Percentiles rank a stretch among this genome's conserved stretches.
Evolutionary conservation across 2,888 invertebrate species (phyloP).

Genomic region (Eupithecia insigniata): DNA sequence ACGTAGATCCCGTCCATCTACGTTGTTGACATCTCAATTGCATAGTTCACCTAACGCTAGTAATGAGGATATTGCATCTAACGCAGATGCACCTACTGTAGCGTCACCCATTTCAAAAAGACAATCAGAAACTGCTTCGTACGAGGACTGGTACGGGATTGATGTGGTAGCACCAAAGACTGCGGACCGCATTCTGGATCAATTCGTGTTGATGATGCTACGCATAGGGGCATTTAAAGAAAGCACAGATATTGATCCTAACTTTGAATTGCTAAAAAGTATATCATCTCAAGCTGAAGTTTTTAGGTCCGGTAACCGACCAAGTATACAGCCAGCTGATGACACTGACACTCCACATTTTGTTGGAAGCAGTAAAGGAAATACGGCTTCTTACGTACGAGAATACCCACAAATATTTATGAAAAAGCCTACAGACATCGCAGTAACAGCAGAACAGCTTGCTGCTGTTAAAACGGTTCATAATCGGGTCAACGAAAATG

Average conservation of each 20-base stretch:
- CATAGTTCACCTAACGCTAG: constrained; percentile 48
- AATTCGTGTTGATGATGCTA: constrained; percentile 73
- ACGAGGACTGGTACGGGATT: constrained; percentile 70
- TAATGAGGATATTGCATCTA: constrained; percentile 49
- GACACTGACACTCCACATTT: constrained; percentile 64
- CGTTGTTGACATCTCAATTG: constrained; percentile 42
- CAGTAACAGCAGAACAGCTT: constrained; percentile 37
- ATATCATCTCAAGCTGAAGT: constrained; percentile 38
- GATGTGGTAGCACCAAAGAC: constrained; percentile 70
- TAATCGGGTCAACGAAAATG: constrained; percentile 35
- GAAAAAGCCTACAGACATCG: constrained; percentile 61
- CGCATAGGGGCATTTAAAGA: constrained; percentile 65
- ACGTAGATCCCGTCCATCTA: constrained; percentile 24
- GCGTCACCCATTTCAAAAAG: constrained; percentile 52
- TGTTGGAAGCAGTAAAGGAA: constrained; percentile 62
- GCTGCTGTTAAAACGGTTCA: constrained; percentile 38
- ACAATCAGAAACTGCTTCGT: constrained; percentile 59
- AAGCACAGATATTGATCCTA: constrained; percentile 51
- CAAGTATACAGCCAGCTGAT: constrained; percentile 48
- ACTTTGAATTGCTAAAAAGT: constrained; percentile 46
- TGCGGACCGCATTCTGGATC: constrained; percentile 75
- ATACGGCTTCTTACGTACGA: constrained; percentile 67
- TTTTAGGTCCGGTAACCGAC: constrained; percentile 42
- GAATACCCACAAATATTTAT: constrained; percentile 77
- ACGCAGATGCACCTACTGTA: constrained; percentile 47